Evolutionary conservation across 2,113 vertebrate species (phyloP).

Genomic region (Fregata magnificens): DNA sequence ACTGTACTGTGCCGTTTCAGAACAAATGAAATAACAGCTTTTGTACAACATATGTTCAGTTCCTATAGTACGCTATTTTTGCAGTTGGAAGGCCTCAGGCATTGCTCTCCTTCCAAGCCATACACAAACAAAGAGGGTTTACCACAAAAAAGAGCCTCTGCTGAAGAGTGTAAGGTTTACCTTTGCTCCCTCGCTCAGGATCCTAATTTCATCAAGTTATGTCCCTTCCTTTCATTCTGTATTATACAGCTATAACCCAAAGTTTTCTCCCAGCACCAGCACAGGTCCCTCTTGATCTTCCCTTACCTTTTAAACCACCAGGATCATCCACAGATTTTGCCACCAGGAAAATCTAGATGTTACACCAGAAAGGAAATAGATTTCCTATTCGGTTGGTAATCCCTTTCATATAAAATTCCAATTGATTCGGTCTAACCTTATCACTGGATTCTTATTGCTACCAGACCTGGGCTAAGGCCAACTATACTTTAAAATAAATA

Average conservation of each 20-base stretch:
- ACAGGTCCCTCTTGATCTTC: neutral
- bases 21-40: conserved; percentile 67
- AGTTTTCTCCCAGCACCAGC: neutral
- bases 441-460: neutral
- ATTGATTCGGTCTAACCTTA: neutral
- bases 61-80: conserved; percentile 62
- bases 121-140: conserved; percentile 47
- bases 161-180: conserved; percentile 28
- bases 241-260: neutral
- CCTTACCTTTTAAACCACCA: neutral
- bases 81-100: conserved; percentile 61
- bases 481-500: neutral
- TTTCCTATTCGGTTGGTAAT: neutral
- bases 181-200: conserved; percentile 22
- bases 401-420: neutral
- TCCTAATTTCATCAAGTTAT: conserved; percentile 13
- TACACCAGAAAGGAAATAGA: neutral
- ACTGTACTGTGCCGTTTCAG: conserved; percentile 34
- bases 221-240: neutral
- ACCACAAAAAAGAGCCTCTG: conserved; percentile 39
- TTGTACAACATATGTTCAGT: conserved; percentile 52
- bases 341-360: neutral
- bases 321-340: neutral
- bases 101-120: conserved; percentile 34
- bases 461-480: neutral